Percentiles rank a stretch among this genome's conserved stretches.
Conservation (phyloP, 2,113 vertebrate species). For the Neotragus moschatus region DNA sequence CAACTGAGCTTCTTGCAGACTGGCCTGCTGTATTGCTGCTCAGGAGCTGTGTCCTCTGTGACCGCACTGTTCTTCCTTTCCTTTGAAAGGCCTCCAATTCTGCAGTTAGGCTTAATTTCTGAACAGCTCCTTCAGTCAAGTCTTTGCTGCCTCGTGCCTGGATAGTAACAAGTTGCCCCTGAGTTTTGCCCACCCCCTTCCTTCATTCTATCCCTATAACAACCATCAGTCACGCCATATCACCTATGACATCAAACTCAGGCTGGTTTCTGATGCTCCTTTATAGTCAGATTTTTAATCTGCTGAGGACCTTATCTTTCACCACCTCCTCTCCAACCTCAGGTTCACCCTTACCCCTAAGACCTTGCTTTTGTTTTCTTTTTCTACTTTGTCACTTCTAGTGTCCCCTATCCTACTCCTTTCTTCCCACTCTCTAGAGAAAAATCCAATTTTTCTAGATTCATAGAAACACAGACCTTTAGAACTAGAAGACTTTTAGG, state of each 20-base stretch:
- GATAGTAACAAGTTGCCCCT: not conserved
- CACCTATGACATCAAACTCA: not conserved
- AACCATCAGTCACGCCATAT: fast-evolving
- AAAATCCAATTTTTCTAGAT: not conserved
- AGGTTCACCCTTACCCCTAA: not conserved
- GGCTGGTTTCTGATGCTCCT: not conserved
- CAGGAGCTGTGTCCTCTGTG: not conserved
- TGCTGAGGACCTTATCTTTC: no score
- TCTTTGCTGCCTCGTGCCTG: not conserved
- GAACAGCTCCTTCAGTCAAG: not conserved
- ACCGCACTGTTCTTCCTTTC: not conserved
- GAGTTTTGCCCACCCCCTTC: not conserved
- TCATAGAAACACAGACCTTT: not conserved
- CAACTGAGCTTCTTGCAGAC: not conserved
- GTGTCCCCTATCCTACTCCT: not conserved
- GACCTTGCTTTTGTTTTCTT: not conserved
- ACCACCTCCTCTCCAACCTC: not conserved
- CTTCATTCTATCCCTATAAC: not conserved
- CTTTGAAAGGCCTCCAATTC: not conserved
- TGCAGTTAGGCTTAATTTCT: not conserved
- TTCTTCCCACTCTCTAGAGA: not conserved
- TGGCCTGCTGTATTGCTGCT: not conserved
- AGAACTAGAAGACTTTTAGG: not conserved
- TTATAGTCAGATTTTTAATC: not conserved
- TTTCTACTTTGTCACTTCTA: not conserved